phyloP scores from a whole-genome alignment of 1,140 invertebrate species.

The Drosophila nigromelanica region DNA sequence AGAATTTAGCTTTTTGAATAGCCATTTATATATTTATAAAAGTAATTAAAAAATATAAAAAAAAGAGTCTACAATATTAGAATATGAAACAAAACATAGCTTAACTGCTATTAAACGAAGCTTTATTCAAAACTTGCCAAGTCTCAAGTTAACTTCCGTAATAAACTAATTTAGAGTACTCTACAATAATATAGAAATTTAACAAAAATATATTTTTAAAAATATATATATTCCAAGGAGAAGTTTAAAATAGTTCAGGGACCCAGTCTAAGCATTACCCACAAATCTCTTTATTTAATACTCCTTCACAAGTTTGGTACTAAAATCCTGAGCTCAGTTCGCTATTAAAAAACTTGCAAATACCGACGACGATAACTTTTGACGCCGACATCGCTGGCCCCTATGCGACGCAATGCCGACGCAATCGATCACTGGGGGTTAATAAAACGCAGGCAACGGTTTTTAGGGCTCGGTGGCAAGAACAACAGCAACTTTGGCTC shows the following conservation, averaged over 20 bases:
- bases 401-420: slow-evolving; percentile 37
- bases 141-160: too few species aligned
- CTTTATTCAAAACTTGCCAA: too few species aligned
- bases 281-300: slow-evolving; percentile 17
- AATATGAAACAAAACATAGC: too few species aligned
- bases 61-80: too few species aligned
- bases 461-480: slow-evolving; percentile 27
- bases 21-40: too few species aligned
- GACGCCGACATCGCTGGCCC: slow-evolving; percentile 16
- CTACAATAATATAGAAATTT: too few species aligned
- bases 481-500: slow-evolving; percentile 17
- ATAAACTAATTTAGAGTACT: too few species aligned
- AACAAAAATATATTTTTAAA: neutral
- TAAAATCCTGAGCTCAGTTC: slow-evolving; percentile 5
- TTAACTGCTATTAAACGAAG: too few species aligned
- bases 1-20: too few species aligned
- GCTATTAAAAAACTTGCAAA: slow-evolving; percentile 36
- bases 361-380: slow-evolving; percentile 36
- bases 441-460: slow-evolving; percentile 47
- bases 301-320: slow-evolving; percentile 19
- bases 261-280: neutral
- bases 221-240: too few species aligned
- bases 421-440: slow-evolving; percentile 61
- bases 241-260: neutral
- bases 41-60: too few species aligned